Percentiles rank a stretch among this genome's conserved stretches.
These are phyloP conservation scores for Platichthys stellatus DNA, from an alignment of 2,113 vertebrate species.

Conservation along the genomic window DNA sequence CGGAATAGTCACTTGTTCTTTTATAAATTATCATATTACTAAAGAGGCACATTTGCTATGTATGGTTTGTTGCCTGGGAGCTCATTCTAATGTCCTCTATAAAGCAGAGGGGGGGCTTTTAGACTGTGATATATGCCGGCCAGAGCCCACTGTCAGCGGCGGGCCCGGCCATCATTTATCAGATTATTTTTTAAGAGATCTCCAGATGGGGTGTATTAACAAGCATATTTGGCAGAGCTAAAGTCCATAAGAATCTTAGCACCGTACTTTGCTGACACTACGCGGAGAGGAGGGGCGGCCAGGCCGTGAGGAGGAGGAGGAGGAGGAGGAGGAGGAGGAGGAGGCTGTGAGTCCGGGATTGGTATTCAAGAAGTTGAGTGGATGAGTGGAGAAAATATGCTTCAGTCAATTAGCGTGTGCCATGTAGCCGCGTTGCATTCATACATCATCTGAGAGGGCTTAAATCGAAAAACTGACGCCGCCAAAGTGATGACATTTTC, in stretches of 20 bases:
- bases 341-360: neutral
- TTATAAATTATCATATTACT: slow-evolving; percentile 79
- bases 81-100: slow-evolving; percentile 68
- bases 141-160: slow-evolving; percentile 71
- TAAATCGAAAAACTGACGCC: slow-evolving; percentile 63
- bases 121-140: slow-evolving; percentile 78
- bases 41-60: slow-evolving; percentile 80
- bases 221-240: slow-evolving; percentile 60
- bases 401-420: slow-evolving; percentile 69
- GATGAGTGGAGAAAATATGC: slow-evolving; percentile 59
- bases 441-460: slow-evolving; percentile 70
- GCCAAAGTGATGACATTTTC: slow-evolving; percentile 70
- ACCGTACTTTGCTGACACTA: slow-evolving; percentile 45
- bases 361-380: slow-evolving; percentile 62
- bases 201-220: slow-evolving; percentile 77
- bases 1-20: slow-evolving; percentile 66
- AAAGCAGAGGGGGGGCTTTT: slow-evolving; percentile 60
- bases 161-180: slow-evolving; percentile 73
- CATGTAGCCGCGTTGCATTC: slow-evolving; percentile 50
- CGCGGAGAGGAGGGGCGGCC: slow-evolving; percentile 10
- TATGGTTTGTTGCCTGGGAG: slow-evolving; percentile 79
- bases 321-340: neutral
- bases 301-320: neutral
- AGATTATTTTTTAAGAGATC: slow-evolving; percentile 74
- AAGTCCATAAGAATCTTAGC: slow-evolving; percentile 66